Base-by-base conservation (phyloP, 2,888 invertebrate species). In the Glyphotaelius pellucidus region DNA sequence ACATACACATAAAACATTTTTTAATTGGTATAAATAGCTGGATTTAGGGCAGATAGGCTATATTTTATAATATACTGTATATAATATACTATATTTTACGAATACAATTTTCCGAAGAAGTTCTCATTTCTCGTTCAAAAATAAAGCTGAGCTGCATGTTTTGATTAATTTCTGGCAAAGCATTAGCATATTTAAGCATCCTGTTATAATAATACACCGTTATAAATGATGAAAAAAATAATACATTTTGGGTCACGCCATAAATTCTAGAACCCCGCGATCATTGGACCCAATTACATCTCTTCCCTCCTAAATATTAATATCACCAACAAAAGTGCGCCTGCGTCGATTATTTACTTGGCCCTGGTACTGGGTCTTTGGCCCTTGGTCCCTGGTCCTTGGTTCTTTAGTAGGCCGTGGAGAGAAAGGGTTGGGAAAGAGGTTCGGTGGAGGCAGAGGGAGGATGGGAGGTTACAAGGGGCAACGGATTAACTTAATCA, bases 321-420 rank as follows among this genome's bases (percentile, higher is more conserved):
- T 91, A 92, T 93, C 93, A 93, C 90, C 92, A 92, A 89, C 93
- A 93, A 92, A 89, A 92, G 90, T 92, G 47, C 90, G 91, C 91
- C 14, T 80, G 85, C 67, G 80, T 90, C 81, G 92, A 90, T 92
- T 92, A 92, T 92, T 92, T 80, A 89, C 85, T 90, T 25, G 9
- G 80, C n/a, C 79, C 80, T 67, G n/a, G 7, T 47, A 42, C 86
- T 30, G 31, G 67, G 87, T 30, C 87, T 31, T 67, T 15, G 19
- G 52, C 5, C 67, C 67, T 25, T 25, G 25, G 67, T 25, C 67
- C 67, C 25, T 25, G 67, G 67, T 67, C 25, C 9, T 67, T 25
- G 67, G 25, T 67, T n/a, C 67, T 67, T 67, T 67, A 67, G 67
- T 67, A 67, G 25, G 67, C 67, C 25, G 67, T 67, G 67, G 25